Conservation (phyloP, 2,888 invertebrate species). For the Lymantria monacha region DNA sequence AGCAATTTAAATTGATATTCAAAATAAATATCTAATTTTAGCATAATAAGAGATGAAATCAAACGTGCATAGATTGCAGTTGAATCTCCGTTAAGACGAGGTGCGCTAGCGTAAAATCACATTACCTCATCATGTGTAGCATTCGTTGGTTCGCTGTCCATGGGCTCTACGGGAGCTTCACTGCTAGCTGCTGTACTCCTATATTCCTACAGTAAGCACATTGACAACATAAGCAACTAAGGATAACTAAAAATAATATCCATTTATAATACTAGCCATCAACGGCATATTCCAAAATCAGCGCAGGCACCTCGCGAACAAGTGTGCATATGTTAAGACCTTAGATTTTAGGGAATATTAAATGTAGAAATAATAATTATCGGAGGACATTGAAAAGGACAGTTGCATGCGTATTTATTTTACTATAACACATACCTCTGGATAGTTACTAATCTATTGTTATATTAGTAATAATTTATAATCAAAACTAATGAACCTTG, state of each 20-base stretch:
- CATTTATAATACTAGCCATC: constrained; percentile 10
- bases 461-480: no score
- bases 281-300: background rate
- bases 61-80: no score
- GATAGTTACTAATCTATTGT: no score
- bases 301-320: background rate
- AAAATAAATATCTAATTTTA: no score
- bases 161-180: constrained; percentile 38
- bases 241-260: constrained; percentile 19
- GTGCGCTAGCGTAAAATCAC: background rate
- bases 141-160: constrained; percentile 43
- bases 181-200: constrained; percentile 44
- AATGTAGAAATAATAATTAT: no score
- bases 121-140: constrained; percentile 48
- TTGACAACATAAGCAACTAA: constrained; percentile 46
- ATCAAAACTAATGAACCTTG: no score
- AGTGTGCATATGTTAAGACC: background rate
- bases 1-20: no score
- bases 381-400: no score
- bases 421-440: no score
- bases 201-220: constrained; percentile 54
- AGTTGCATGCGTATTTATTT: no score
- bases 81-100: background rate
- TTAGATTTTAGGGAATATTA: no score
- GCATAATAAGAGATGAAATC: no score